These are phyloP conservation scores for Nannoperca australis DNA, from an alignment of 2,797 vertebrate genomes.

Conservation along the genomic window DNA sequence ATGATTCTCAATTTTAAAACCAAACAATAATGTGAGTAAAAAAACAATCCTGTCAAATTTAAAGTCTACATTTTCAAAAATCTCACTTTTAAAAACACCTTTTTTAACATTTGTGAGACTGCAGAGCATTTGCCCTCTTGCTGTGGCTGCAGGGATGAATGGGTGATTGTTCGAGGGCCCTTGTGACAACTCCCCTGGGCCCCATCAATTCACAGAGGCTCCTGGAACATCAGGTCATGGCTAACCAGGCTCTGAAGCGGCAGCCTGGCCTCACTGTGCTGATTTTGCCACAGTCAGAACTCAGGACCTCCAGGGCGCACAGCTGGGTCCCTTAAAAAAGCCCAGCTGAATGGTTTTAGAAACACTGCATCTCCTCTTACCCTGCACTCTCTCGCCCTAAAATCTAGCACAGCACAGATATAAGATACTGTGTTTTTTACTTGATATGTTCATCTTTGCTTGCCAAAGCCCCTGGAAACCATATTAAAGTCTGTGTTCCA, in stretches of 20 bases:
- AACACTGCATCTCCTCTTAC: slow-evolving; percentile 82
- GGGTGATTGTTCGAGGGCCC: slow-evolving; percentile 78
- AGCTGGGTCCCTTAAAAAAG: slow-evolving; percentile 82
- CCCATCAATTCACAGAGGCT: slow-evolving; percentile 80
- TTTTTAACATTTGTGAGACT: slow-evolving; percentile 44
- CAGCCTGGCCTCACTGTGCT: slow-evolving; percentile 62
- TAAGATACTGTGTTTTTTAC: slow-evolving; percentile 77
- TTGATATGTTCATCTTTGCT: slow-evolving; percentile 74
- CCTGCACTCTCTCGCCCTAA: slow-evolving; percentile 57
- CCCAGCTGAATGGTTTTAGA: slow-evolving; percentile 76
- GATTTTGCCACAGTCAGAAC: slow-evolving; percentile 71
- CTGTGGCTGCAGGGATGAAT: slow-evolving; percentile 77
- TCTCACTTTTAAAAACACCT: slow-evolving; percentile 21
- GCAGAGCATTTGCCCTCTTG: slow-evolving; percentile 50
- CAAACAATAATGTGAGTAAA: not conserved
- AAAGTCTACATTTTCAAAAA: not conserved
- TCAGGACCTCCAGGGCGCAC: slow-evolving; percentile 80
- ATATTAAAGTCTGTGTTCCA: slow-evolving; percentile 75
- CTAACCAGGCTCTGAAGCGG: slow-evolving; percentile 66
- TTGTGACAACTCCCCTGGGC: slow-evolving; percentile 77
- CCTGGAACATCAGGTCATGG: slow-evolving; percentile 83
- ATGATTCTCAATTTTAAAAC: not conserved
- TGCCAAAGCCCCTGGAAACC: slow-evolving; percentile 83
- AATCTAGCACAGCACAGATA: slow-evolving; percentile 62
- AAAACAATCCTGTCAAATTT: not conserved